Evolutionary conservation across 2,113 vertebrate species (phyloP).

Genomic region (Dunckerocampus dactyliophorus): DNA sequence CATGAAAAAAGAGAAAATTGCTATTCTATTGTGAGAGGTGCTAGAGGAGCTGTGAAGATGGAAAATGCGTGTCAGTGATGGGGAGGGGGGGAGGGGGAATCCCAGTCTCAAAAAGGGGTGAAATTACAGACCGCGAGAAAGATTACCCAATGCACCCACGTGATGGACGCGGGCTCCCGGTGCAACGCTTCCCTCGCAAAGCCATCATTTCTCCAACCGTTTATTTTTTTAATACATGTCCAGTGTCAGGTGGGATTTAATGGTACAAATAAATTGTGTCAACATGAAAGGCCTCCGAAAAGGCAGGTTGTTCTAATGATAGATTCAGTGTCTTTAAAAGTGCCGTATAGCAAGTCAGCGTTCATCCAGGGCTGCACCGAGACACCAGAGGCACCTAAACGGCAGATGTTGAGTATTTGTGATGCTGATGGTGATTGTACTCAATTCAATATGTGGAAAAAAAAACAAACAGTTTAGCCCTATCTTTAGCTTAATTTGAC

Average conservation of each 20-base stretch:
- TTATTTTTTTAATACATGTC: conserved; percentile 48
- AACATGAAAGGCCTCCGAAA: conserved; percentile 21
- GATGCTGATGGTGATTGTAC: too few relatives aligned
- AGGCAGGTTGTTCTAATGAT: conserved; percentile 24
- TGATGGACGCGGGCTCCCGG: conserved; percentile 26
- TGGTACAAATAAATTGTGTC: conserved; percentile 36
- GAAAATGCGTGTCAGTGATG: conserved; percentile 66
- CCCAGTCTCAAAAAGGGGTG: conserved; percentile 28
- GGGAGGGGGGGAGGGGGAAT: conserved; percentile 56
- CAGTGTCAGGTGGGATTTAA: conserved; percentile 38
- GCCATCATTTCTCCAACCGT: conserved; percentile 30
- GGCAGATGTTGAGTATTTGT: too few relatives aligned
- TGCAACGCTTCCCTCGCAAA: conserved; percentile 1
- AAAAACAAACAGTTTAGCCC: too few relatives aligned
- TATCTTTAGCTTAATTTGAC: too few relatives aligned
- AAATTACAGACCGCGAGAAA: conserved; percentile 54
- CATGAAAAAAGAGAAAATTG: conserved; percentile 47
- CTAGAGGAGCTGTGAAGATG: conserved; percentile 47
- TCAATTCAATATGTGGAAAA: too few relatives aligned
- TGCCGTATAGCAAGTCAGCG: not conserved
- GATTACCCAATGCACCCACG: conserved; percentile 44
- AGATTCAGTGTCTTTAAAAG: conserved; percentile 8
- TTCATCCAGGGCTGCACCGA: not conserved
- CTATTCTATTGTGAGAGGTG: conserved; percentile 54
- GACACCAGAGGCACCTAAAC: not conserved